Base-by-base conservation (phyloP, 2,797 vertebrate species). In the Poecilia velifera region DNA sequence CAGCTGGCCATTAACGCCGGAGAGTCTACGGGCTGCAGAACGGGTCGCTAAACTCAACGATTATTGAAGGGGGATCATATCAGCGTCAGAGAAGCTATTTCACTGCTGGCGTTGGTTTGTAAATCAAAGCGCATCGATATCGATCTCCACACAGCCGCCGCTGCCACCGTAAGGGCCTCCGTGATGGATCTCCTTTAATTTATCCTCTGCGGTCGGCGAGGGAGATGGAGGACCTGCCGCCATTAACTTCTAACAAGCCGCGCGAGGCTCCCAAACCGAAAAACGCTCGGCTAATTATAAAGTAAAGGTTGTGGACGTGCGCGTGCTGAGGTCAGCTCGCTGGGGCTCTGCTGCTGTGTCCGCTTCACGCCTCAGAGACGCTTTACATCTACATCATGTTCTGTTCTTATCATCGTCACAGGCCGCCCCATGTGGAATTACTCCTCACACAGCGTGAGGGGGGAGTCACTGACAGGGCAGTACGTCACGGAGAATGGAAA, bases 41-140 rank as follows among this genome's bases (percentile, higher is more conserved):
- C 45, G 0, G 77, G 25, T 74, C 84, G 53, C 79, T 86, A 75
- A 20, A 49, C 59, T 46, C 73, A 76, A 82, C 34, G 77, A 77
- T 82, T 4, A 90, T 88, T 16, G 80, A 89, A 10, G 66, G 64
- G 64, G 36, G 64, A 68, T 68, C 64, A 68, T 76, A 86, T 82
- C 47, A 8, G 2, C n/a, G 28, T 84, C 82, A 79, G 66, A 46
- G 57, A 66, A 28, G 78, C 82, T 84, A 77, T 84, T 87, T 84
- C 78, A 85, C 51, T 78, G 14, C 51, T 25, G 31, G 74, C 7
- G 75, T 76, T 1, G n/a, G 45, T 18, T 76, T 77, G 75, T 88
- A 90, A 92, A 89, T 90, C 86, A 84, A 72, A 87, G 79, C 36
- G 0, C 82, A 41, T 88, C 47, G 10, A 70, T 86, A 87, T 89